These are phyloP conservation scores for Trachops cirrhosus DNA, from an alignment of 2,797 vertebrate species.

Conservation along the genomic window DNA sequence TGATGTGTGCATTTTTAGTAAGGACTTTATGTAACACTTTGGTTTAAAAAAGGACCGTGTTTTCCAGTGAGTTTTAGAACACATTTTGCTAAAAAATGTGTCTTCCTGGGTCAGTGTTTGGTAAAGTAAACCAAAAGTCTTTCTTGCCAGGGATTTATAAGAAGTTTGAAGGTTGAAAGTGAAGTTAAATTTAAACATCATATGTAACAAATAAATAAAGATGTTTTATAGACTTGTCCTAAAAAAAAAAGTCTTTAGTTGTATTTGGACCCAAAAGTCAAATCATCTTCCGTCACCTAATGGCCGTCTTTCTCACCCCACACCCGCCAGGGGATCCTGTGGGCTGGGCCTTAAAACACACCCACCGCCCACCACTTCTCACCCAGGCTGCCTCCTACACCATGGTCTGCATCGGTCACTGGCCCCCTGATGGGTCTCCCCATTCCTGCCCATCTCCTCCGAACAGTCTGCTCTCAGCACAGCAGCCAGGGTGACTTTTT, in stretches of 20 bases:
- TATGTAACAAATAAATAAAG: constrained; percentile 76
- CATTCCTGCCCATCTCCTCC: not conserved
- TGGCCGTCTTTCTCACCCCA: not conserved
- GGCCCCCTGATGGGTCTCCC: not conserved
- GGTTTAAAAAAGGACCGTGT: constrained; percentile 77
- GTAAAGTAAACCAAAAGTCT: constrained; percentile 62
- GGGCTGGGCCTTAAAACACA: not conserved
- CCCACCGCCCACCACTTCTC: not conserved
- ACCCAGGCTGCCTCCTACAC: rapidly evolving
- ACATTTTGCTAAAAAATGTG: constrained; percentile 73
- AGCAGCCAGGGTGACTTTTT: not conserved
- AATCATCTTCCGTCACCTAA: too few relatives aligned
- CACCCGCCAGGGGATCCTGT: rapidly evolving
- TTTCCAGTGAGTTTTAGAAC: constrained; percentile 77
- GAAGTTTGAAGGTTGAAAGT: constrained; percentile 50
- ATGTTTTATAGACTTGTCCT: constrained; percentile 70
- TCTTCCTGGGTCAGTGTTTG: constrained; percentile 73
- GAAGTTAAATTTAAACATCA: constrained; percentile 63
- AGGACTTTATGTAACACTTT: constrained; percentile 72
- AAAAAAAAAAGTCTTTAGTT: not conserved
- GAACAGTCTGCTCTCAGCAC: rapidly evolving
- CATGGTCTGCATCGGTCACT: rapidly evolving
- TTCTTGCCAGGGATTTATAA: constrained; percentile 75
- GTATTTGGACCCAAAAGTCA: too few relatives aligned
- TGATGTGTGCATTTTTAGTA: constrained; percentile 73